Conservation (phyloP, 2,113 vertebrate species). For the Rhinoderma darwinii region DNA sequence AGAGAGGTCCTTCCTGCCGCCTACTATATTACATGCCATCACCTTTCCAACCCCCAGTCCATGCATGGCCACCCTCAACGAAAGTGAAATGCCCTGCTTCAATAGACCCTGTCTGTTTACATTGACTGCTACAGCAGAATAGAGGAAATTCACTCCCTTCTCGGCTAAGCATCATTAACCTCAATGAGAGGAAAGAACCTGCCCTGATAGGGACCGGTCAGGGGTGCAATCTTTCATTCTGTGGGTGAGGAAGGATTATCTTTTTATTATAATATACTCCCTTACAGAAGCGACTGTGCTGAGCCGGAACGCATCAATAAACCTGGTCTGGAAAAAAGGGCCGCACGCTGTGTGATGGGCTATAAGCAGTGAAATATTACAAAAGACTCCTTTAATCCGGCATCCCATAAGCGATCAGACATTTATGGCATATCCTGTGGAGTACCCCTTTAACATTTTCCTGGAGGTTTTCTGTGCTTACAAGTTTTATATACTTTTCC, state of each 20-base stretch:
- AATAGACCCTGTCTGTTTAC: slow-evolving; percentile 34
- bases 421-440: too few relatives aligned
- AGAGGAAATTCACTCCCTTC: slow-evolving; percentile 29
- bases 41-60: not conserved
- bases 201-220: slow-evolving; percentile 1
- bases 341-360: too few relatives aligned
- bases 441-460: too few relatives aligned
- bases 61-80: slow-evolving; percentile 21
- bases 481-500: too few relatives aligned
- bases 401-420: too few relatives aligned
- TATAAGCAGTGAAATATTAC: too few relatives aligned
- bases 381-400: too few relatives aligned
- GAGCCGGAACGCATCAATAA: not conserved
- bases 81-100: slow-evolving; percentile 25
- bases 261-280: not conserved
- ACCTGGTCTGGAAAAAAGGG: not conserved
- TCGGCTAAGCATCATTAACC: slow-evolving; percentile 28
- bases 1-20: slow-evolving; percentile 8
- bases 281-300: not conserved
- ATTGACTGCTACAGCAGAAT: not conserved
- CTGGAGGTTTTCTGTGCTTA: too few relatives aligned
- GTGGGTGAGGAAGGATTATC: slow-evolving; percentile 1
- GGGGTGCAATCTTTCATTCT: not conserved
- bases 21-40: slow-evolving; percentile 13
- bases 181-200: slow-evolving; percentile 25